A percentile compares a stretch with the other conserved stretches of the same genome.
These are phyloP conservation scores for Microhierax caerulescens DNA, from an alignment of 2,797 vertebrate genomes.

Conservation along the genomic window DNA sequence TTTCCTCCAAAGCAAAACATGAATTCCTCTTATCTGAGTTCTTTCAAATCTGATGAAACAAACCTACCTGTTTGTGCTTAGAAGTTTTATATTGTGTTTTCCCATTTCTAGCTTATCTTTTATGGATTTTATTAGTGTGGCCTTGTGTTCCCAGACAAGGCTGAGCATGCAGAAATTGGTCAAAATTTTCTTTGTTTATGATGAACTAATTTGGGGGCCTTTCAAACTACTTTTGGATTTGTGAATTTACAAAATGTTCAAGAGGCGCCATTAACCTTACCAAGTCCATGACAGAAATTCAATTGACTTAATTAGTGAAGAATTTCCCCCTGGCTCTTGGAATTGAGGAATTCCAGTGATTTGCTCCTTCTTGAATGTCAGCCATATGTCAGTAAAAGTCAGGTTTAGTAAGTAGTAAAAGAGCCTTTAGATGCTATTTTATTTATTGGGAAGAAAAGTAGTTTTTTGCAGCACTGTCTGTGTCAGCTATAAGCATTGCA, in stretches of 20 bases:
- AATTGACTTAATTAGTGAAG: not conserved
- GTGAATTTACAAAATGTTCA: not conserved
- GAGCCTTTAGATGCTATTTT: not conserved
- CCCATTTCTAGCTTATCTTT: conserved; percentile 1
- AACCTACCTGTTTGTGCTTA: not conserved
- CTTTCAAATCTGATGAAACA: conserved; percentile 34
- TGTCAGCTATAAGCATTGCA: not conserved
- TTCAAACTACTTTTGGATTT: not conserved
- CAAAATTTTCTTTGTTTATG: not conserved
- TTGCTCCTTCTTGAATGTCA: not conserved
- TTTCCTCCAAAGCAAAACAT: conserved; percentile 46
- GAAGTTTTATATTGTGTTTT: conserved; percentile 27
- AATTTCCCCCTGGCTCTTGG: not conserved
- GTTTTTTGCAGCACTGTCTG: not conserved
- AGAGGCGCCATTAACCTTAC: not conserved
- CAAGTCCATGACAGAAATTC: not conserved
- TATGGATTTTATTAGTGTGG: not conserved
- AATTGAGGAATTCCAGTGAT: not conserved
- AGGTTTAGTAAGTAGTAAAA: not conserved
- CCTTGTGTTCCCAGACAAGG: not conserved
- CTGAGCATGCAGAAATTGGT: not conserved
- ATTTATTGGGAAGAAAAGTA: not conserved
- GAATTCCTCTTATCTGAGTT: conserved; percentile 24
- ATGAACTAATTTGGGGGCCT: not conserved
- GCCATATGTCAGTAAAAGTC: not conserved